Base-by-base conservation (phyloP, 2,888 invertebrate genomes). In the Heliothis peltigera region DNA sequence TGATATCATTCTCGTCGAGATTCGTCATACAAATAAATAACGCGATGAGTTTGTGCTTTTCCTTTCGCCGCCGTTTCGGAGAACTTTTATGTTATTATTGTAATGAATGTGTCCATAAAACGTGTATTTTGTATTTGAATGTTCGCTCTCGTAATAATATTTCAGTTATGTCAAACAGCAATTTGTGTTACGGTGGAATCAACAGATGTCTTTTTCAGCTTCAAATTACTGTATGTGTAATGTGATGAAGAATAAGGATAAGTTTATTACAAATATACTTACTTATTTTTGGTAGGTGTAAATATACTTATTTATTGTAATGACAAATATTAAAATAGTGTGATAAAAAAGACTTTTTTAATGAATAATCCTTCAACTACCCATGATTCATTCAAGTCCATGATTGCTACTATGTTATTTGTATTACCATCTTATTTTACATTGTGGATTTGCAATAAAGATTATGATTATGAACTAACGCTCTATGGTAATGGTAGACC, bases 1-100 rank as follows among this genome's bases (percentile, higher is more conserved):
- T 77, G 75, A 79, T 78, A 81, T 80, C 62, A 81, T 80, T 78
- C 75, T 70, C 62, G 51, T 32, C 32, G 55, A 69, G 75, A 77
- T 76, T 81, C 74, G 64, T 74, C 76, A 75, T 64, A 75, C 60
- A 58, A 80, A 74, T 76, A 75, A 77, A 71, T 75, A 71, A 76
- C 66, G 64, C 70, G 76, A 75, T 74, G 80, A 81, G 65, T 73
- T 77, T 64, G 70, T 71, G 71, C 64, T 81, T 76, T 67, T 49
- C 48, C 53, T 57, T 39, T 62, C 53, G 63, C 64, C 46, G 68
- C 52, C 63, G 51, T 64, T 69, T 47, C 60, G 52, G 28, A 48
- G 32, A 48, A 46, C 53, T 68, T 69, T 55, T 44, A 74, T 65
- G 62, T 71, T 54, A 70, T 70, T 68, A 63, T 63, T 56, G 62